Conservation (phyloP, 2,113 vertebrate species). For the Nerophis lumbriciformis region DNA sequence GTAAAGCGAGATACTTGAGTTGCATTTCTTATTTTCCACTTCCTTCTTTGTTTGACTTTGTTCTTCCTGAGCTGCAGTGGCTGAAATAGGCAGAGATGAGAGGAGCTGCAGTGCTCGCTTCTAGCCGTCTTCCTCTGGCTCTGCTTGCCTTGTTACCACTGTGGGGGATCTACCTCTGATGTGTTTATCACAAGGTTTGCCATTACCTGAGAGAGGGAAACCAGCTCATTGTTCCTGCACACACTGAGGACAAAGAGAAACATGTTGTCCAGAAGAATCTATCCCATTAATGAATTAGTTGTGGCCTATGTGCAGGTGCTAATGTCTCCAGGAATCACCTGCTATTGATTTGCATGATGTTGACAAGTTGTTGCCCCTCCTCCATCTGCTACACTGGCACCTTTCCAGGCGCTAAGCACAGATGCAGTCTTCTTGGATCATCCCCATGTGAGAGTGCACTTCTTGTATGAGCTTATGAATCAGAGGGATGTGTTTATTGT, state of each 20-base stretch:
- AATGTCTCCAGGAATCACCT: conserved; percentile 37
- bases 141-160: conserved; percentile 43
- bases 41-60: background rate
- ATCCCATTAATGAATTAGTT: too few species aligned
- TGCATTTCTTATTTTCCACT: background rate
- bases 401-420: conserved; percentile 16
- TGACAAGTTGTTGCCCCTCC: conserved; percentile 34
- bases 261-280: conserved; percentile 2
- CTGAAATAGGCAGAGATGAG: background rate
- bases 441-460: conserved; percentile 32
- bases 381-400: conserved; percentile 42
- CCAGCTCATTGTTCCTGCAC: conserved; percentile 29
- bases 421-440: conserved; percentile 33
- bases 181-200: conserved; percentile 58
- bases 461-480: conserved; percentile 17
- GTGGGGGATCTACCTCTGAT: conserved; percentile 47
- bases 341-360: conserved; percentile 40
- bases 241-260: conserved; percentile 15
- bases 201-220: conserved; percentile 46
- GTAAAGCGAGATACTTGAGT: too few species aligned
- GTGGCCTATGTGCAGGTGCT: too few species aligned
- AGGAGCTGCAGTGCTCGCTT: conserved; percentile 33
- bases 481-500: background rate
- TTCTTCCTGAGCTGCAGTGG: background rate
- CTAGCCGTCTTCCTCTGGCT: conserved; percentile 50